Percentiles rank a stretch among this genome's conserved stretches.
These are phyloP conservation scores for Drosophila trichaetosa DNA, from an alignment of 2,888 invertebrate genomes.

Conservation along the genomic window DNA sequence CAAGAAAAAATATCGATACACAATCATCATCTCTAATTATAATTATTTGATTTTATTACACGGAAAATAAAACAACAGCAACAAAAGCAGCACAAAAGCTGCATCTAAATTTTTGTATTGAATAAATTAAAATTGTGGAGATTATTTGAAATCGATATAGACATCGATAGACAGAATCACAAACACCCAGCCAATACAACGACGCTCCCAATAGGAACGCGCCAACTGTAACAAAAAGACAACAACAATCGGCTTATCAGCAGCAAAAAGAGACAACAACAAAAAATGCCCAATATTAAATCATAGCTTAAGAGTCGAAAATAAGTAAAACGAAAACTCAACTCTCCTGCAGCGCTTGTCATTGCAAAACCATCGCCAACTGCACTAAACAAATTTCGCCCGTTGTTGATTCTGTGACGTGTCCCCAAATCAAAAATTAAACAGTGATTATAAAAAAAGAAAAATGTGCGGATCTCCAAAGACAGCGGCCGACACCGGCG, in stretches of 20 bases:
- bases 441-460: neutral
- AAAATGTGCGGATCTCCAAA: slow-evolving; percentile 77
- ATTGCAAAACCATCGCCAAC: slow-evolving; percentile 1
- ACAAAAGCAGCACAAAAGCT: neutral
- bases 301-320: slow-evolving; percentile 20
- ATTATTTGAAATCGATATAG: neutral
- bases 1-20: neutral
- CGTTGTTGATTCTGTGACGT: slow-evolving; percentile 54
- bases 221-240: slow-evolving; percentile 42
- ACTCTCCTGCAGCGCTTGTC: slow-evolving; percentile 12
- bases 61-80: slow-evolving; percentile 23
- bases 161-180: slow-evolving; percentile 3
- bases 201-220: slow-evolving; percentile 48
- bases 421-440: slow-evolving; percentile 36
- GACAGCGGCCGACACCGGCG: slow-evolving; percentile 86
- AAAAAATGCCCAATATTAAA: slow-evolving; percentile 37
- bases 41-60: slow-evolving; percentile 29
- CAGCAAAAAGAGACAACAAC: slow-evolving; percentile 20
- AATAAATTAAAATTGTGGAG: neutral
- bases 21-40: slow-evolving; percentile 20
- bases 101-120: neutral
- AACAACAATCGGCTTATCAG: slow-evolving; percentile 58
- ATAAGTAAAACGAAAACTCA: slow-evolving; percentile 10
- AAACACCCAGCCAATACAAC: slow-evolving; percentile 8
- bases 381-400: slow-evolving; percentile 2